A percentile compares a stretch with the other conserved stretches of the same genome.
These are phyloP conservation scores for Narcine bancroftii DNA, from an alignment of 2,113 vertebrate genomes.

Conservation along the genomic window DNA sequence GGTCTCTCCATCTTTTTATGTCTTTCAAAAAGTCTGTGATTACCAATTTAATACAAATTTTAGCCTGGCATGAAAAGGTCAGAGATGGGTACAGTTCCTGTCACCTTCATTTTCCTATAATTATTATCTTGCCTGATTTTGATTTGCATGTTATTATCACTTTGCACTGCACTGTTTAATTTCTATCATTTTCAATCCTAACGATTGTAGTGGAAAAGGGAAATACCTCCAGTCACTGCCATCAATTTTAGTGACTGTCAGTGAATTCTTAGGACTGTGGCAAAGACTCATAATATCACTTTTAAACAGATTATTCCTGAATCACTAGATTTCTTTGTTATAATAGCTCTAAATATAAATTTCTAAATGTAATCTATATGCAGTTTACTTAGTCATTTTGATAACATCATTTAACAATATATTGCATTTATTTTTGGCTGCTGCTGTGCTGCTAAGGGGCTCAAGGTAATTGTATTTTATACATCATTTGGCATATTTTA, in stretches of 20 bases:
- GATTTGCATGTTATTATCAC: background rate
- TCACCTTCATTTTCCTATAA: background rate
- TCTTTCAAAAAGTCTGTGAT: background rate
- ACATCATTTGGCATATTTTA: background rate
- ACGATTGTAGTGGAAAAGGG: background rate
- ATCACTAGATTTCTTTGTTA: background rate
- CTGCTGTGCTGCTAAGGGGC: slow-evolving; percentile 82
- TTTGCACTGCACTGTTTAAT: background rate
- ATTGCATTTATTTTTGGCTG: slow-evolving; percentile 56
- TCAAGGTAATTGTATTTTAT: slow-evolving; percentile 74
- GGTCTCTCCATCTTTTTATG: background rate
- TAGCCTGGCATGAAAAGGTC: background rate
- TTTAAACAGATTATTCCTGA: too few relatives aligned
- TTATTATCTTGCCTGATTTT: too few relatives aligned
- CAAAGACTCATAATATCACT: background rate
- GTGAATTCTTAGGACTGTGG: background rate
- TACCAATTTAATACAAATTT: background rate
- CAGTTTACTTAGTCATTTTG: background rate
- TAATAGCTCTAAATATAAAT: background rate
- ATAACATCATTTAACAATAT: slow-evolving; percentile 49
- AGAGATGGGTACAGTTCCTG: background rate
- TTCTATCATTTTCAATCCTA: background rate
- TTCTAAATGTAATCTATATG: background rate
- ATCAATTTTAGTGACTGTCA: background rate
- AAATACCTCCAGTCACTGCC: too few relatives aligned